A percentile compares a stretch with the other conserved stretches of the same genome.
Conservation (phyloP, 2,797 vertebrate species). For the Lycodopsis pacificus region DNA sequence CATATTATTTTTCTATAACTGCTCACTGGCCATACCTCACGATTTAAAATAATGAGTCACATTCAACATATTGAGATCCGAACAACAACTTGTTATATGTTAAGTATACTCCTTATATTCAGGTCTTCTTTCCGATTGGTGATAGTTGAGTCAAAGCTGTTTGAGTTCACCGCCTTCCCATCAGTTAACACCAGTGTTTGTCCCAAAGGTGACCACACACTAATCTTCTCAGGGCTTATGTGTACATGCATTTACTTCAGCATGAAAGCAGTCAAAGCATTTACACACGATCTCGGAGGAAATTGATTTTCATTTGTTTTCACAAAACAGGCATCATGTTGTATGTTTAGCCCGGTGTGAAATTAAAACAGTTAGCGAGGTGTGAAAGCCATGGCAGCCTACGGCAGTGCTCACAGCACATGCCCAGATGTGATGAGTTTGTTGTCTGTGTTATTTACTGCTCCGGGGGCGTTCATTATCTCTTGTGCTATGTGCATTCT, state of each 20-base stretch:
- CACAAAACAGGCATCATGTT: conserved; percentile 22
- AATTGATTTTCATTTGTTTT: conserved; percentile 45
- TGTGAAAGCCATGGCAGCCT: conserved; percentile 59
- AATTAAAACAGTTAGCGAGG: conserved; percentile 46
- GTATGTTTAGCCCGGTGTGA: conserved; percentile 48
- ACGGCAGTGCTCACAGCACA: conserved; percentile 49
- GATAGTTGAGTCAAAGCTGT: not conserved
- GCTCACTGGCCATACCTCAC: not conserved
- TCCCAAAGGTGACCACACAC: conserved; percentile 23
- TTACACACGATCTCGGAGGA: conserved; percentile 22
- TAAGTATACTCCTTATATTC: not conserved
- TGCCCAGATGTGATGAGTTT: conserved; percentile 67
- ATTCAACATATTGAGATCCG: not conserved
- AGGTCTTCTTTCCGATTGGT: not conserved
- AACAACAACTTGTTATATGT: not conserved
- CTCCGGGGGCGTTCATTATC: conserved; percentile 48
- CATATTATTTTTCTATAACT: not conserved
- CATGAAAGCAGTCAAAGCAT: conserved; percentile 1
- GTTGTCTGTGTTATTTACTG: conserved; percentile 71
- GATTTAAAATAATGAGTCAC: not conserved
- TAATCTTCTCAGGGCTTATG: conserved; percentile 13
- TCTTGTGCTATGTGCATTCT: conserved; percentile 51
- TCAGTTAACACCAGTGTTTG: conserved; percentile 17
- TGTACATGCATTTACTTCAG: conserved; percentile 22
- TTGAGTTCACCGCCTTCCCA: conserved; percentile 27